phyloP scores from a whole-genome alignment of 2,113 vertebrate genomes.

The Dolichallabes microphthalmus region DNA sequence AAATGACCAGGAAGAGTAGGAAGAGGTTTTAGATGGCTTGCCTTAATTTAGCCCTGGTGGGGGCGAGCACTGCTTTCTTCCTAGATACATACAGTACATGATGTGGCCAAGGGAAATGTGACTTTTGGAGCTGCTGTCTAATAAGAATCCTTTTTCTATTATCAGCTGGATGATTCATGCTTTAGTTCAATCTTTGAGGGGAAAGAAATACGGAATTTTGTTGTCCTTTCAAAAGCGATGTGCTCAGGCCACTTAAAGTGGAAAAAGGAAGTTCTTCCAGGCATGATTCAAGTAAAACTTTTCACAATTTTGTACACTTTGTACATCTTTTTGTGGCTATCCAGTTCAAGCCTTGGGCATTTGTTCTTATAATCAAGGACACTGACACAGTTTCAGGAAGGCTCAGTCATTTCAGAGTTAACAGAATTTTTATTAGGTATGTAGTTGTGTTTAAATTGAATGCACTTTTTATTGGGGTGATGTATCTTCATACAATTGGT shows the following conservation, averaged over 20 bases:
- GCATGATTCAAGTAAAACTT: background rate
- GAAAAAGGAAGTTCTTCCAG: background rate
- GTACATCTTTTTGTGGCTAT: background rate
- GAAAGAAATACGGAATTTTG: background rate
- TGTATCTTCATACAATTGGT: background rate
- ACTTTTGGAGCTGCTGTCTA: background rate
- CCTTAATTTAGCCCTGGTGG: conserved; percentile 7
- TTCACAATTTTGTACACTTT: background rate
- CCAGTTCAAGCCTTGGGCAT: background rate
- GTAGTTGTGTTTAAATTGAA: background rate
- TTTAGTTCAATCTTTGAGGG: no score
- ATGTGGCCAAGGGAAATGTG: background rate
- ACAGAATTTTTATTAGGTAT: background rate
- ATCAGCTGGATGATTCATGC: background rate
- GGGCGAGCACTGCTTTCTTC: background rate
- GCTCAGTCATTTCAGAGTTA: background rate
- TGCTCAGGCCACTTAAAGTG: background rate
- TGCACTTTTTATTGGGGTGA: background rate
- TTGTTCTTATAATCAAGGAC: background rate
- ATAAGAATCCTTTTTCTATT: conserved; percentile 5
- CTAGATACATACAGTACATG: background rate
- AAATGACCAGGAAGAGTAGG: background rate
- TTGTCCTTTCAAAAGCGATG: background rate
- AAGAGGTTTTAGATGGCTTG: background rate
- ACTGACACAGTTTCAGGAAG: background rate